These are phyloP conservation scores for Phragmatobia fuliginosa DNA, from an alignment of 2,888 invertebrate genomes.

Conservation along the genomic window DNA sequence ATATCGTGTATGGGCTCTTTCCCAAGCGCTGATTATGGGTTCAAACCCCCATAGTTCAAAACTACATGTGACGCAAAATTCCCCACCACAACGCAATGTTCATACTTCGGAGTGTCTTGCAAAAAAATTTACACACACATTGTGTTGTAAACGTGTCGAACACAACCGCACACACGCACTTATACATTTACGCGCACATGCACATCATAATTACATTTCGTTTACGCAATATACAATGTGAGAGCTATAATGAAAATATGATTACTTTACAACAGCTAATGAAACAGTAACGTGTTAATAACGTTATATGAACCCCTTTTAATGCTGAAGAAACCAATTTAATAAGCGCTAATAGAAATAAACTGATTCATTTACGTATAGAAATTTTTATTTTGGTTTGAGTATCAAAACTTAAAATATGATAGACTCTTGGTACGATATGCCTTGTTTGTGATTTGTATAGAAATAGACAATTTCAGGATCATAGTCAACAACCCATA, in stretches of 20 bases:
- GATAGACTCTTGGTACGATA: background rate
- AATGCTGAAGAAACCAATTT: background rate
- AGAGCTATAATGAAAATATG: background rate
- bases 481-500: too few relatives aligned
- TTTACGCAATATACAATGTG: background rate
- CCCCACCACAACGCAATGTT: too few relatives aligned
- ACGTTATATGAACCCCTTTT: background rate
- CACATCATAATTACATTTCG: background rate
- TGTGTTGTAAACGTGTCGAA: background rate
- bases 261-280: background rate
- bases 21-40: too few relatives aligned
- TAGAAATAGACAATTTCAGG: too few relatives aligned
- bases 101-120: too few relatives aligned
- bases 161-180: background rate
- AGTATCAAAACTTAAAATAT: conserved; percentile 10
- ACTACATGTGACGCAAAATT: too few relatives aligned
- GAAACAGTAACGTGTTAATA: background rate
- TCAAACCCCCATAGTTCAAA: too few relatives aligned
- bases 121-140: background rate
- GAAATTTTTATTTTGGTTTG: conserved; percentile 1
- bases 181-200: background rate
- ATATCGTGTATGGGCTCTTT: too few relatives aligned
- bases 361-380: conserved; percentile 1
- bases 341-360: background rate
- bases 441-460: too few relatives aligned